Evolutionary conservation across 2,888 invertebrate genomes (phyloP), one percentile per base, ranked within the genome.

Genomic region (Hydrotaea cyrtoneurina): DNA sequence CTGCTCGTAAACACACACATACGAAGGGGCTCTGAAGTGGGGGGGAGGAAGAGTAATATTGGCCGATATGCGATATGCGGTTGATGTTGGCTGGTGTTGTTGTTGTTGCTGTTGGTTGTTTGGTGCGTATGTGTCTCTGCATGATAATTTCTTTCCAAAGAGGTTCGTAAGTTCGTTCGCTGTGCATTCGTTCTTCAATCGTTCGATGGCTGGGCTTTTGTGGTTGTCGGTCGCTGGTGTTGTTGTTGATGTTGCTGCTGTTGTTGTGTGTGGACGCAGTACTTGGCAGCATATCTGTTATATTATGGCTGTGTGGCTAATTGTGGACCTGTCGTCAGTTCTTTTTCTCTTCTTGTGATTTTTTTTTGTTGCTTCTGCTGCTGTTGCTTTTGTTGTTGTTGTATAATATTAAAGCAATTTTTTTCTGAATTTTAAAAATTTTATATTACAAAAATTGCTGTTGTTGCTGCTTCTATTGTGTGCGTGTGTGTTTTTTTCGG

Each of bases 281-380:
- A 43, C 17, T 72, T 55, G 13, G 36, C 53, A n/a, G 57, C 71
- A 75, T 69, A 46, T 86, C 72, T 83, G 59, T 80, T 82, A 81
- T 82, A 85, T 80, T 86, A 85, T 87, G 83, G 82, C 82, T 88
- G 85, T 86, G 86, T 88, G 86, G 90, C 91, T 91, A 90, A 90
- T 90, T 90, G 91, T 90, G 89, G 90, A 90, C 90, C 91, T 90
- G 90, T 90, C 90, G 90, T 90, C 91, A 89, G 86, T 88, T 87
- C 81, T 87, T 87, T 86, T 85, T 86, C 82, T 84, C 43, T 46
- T 69, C 69, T 69, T 13, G 82, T 85, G 81, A 82, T 86, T 57
- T 26, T 46, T 76, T 43, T 66, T 73, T 81, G 1, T 46, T 69
- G 69, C 2, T 31, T 31, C 19, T 46, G 17, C 31, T 57, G 23